Evolutionary conservation across 2,113 vertebrate genomes (phyloP).

Genomic region (Acanthochromis polyacanthus): DNA sequence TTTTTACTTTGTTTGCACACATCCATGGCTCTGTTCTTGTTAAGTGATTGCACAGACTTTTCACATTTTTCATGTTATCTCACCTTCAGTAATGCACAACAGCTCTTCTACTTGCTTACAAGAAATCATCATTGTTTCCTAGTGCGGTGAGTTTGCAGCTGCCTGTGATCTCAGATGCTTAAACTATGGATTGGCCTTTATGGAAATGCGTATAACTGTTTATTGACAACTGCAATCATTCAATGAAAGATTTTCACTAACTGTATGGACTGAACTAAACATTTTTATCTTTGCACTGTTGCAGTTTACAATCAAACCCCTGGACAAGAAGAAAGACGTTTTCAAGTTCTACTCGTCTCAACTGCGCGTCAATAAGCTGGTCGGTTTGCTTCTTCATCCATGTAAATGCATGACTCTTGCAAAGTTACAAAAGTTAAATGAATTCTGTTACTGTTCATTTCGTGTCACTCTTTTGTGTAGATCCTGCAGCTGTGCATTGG

Average conservation of each 20-base stretch:
- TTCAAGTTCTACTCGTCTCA: slow-evolving; percentile 96
- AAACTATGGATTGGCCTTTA: not conserved
- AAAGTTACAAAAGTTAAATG: not conserved
- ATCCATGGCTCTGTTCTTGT: too few species aligned
- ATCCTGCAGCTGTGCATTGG: slow-evolving; percentile 93
- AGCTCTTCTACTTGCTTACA: too few species aligned
- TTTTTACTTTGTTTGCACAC: too few species aligned
- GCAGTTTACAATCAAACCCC: slow-evolving; percentile 92
- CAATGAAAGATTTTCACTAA: not conserved
- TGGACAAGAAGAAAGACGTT: slow-evolving; percentile 94
- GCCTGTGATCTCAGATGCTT: too few species aligned
- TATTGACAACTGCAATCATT: not conserved
- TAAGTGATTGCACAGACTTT: too few species aligned
- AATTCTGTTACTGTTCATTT: not conserved
- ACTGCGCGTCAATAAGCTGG: slow-evolving; percentile 93
- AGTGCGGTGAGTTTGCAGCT: not conserved
- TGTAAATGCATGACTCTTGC: not conserved
- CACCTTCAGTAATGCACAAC: too few species aligned
- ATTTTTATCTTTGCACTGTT: slow-evolving; percentile 6
- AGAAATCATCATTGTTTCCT: not conserved
- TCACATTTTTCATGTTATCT: too few species aligned
- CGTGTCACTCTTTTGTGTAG: slow-evolving; percentile 62
- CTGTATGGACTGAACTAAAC: not conserved
- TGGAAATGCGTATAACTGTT: not conserved
- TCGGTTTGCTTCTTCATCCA: slow-evolving; percentile 70